Evolutionary conservation across 2,888 invertebrate species (phyloP).

Genomic region (Drosophila stalkeri): DNA sequence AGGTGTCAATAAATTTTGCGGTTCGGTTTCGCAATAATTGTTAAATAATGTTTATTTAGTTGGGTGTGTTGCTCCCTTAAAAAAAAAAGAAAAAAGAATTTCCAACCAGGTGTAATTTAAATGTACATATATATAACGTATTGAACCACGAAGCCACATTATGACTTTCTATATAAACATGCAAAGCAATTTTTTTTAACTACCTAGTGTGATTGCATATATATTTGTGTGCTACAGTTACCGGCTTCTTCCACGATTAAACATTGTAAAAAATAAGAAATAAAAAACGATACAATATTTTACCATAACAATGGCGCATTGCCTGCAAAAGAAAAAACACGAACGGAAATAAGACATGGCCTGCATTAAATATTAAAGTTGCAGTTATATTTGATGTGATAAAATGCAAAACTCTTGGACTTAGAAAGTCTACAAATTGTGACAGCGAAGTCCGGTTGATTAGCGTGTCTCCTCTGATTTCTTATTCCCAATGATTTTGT

Average conservation of each 20-base stretch:
- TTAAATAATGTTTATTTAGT: slow-evolving; percentile 18
- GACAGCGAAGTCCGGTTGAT: background rate
- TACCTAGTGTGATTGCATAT: background rate
- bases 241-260: slow-evolving; percentile 64
- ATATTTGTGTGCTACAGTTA: slow-evolving; percentile 12
- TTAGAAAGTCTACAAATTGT: slow-evolving; percentile 29
- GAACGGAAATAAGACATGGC: slow-evolving; percentile 22
- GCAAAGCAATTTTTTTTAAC: slow-evolving; percentile 22
- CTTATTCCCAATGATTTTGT: slow-evolving; percentile 58
- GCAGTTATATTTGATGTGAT: slow-evolving; percentile 21
- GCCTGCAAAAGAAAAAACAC: slow-evolving; percentile 32
- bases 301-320: slow-evolving; percentile 46
- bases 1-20: background rate
- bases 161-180: slow-evolving; percentile 42
- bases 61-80: slow-evolving; percentile 26
- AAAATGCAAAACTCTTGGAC: slow-evolving; percentile 31
- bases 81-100: slow-evolving; percentile 37
- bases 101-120: slow-evolving; percentile 38
- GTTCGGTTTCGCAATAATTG: slow-evolving; percentile 7
- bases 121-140: slow-evolving; percentile 22
- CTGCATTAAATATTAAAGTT: slow-evolving; percentile 14
- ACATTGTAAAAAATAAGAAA: background rate
- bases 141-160: slow-evolving; percentile 38
- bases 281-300: background rate
- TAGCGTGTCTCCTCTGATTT: slow-evolving; percentile 12